Base-by-base conservation (phyloP, 2,797 vertebrate genomes). In the Microctenopoma steveboyesi region DNA sequence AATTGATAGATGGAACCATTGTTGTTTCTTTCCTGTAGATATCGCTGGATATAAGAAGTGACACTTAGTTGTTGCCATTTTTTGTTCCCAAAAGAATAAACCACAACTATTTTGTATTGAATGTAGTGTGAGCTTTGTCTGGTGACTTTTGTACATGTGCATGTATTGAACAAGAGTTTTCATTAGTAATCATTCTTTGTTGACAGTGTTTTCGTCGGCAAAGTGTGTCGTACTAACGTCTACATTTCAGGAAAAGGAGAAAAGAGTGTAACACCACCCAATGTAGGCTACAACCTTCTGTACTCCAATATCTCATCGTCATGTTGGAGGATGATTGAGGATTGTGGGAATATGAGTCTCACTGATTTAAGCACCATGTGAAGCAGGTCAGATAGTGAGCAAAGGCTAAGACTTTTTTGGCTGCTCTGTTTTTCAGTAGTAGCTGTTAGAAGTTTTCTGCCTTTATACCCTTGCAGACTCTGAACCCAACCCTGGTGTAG, bases 51-150 rank as follows among this genome's bases (percentile, higher is more conserved):
- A 90, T 89, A 71, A 90, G 61, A 90, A 85, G 86, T 91, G 90
- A 92, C 90, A 90, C 91, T 93, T 91, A 91, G 91, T 89, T 92
- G 88, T 92, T 89, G 85, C 88, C 90, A 89, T 88, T 91, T 93
- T 91, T 92, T 92, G 88, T 92, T 90, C 90, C 88, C 68, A 77
- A 90, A 90, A 88, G 86, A 93, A 91, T 93, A 93, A 93, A 93
- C 86, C 88, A 91, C 91, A 91, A 86, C 88, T 93, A 93, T 93
- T 93, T 93, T 93, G 84, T 93, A 92, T 91, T 88, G 84, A 92
- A 91, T 84, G 78, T 80, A 69, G 72, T 60, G 48, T 25, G 48
- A 39, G 49, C 22, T 43, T 72, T 64, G 84, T 85, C 74, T 76
- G 59, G 16, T 53, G 80, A 28, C 83, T 84, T 81, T 65, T 81